These are phyloP conservation scores for Phasianus colchicus DNA, from an alignment of 2,113 vertebrate species.

Conservation along the genomic window DNA sequence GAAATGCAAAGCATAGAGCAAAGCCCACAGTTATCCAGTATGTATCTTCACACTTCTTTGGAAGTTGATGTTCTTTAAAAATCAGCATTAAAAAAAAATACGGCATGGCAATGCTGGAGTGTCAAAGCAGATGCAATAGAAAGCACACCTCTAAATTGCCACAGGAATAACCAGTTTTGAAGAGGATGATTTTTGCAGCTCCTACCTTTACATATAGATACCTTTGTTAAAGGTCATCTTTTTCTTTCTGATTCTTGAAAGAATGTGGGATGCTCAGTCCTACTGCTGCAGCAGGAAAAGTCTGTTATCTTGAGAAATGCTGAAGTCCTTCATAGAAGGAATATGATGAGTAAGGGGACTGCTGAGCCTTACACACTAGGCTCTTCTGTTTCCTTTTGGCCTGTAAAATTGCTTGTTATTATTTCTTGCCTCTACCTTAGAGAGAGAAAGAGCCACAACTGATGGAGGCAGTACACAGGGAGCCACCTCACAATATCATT, in stretches of 20 bases:
- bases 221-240: not conserved
- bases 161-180: not conserved
- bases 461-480: not conserved
- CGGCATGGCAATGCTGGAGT: not conserved
- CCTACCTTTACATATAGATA: not conserved
- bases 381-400: conserved; percentile 24
- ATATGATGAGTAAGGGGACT: not conserved
- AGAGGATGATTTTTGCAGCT: not conserved
- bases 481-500: not conserved
- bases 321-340: conserved; percentile 1
- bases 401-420: conserved; percentile 20
- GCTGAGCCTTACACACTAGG: conserved; percentile 1
- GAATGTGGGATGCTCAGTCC: not conserved
- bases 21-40: conserved; percentile 70
- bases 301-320: not conserved
- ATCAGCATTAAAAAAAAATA: not conserved
- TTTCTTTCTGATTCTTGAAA: not conserved
- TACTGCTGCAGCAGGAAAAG: not conserved
- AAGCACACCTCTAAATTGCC: not conserved
- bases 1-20: conserved; percentile 66
- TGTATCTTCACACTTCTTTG: not conserved
- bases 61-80: conserved; percentile 23
- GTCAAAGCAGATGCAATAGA: not conserved
- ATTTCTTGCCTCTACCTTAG: not conserved
- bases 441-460: not conserved